These are phyloP conservation scores for Caenorhabditis sp. DNA, from an alignment of 2,888 invertebrate species.

Conservation along the genomic window DNA sequence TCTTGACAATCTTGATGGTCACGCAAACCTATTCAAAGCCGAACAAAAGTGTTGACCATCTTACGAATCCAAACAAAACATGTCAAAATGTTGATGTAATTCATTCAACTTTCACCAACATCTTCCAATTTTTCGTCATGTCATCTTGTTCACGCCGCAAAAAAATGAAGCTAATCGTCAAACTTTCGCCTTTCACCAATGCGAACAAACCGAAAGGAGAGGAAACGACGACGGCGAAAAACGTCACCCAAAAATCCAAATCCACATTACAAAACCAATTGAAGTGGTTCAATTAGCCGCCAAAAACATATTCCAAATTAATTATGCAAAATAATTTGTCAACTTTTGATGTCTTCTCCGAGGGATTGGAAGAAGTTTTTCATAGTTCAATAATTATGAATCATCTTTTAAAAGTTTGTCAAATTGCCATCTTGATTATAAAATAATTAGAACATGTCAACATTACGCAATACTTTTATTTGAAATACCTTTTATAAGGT, in stretches of 20 bases:
- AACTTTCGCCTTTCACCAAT: not conserved
- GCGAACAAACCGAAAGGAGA: not conserved
- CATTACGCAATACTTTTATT: too few relatives aligned
- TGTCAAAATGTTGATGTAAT: too few relatives aligned
- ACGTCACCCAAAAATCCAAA: not conserved
- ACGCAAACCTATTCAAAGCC: too few relatives aligned
- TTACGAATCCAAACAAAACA: too few relatives aligned
- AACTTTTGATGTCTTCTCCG: not conserved
- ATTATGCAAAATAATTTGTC: not conserved
- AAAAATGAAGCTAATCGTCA: not conserved
- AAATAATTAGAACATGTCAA: too few relatives aligned
- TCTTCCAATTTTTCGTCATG: too few relatives aligned
- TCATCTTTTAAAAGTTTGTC: too few relatives aligned
- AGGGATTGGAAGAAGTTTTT: not conserved
- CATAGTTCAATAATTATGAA: too few relatives aligned
- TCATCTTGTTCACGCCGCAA: not conserved
- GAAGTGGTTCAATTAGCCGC: not conserved
- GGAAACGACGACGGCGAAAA: not conserved
- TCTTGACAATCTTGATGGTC: not conserved
- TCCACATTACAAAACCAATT: not conserved
- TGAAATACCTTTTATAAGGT: too few relatives aligned
- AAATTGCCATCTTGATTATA: too few relatives aligned
- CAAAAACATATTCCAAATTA: not conserved
- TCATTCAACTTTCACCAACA: too few relatives aligned
- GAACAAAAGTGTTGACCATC: too few relatives aligned